Base-by-base conservation (phyloP, 2,113 vertebrate genomes). In the Pelodiscus sinensis region DNA sequence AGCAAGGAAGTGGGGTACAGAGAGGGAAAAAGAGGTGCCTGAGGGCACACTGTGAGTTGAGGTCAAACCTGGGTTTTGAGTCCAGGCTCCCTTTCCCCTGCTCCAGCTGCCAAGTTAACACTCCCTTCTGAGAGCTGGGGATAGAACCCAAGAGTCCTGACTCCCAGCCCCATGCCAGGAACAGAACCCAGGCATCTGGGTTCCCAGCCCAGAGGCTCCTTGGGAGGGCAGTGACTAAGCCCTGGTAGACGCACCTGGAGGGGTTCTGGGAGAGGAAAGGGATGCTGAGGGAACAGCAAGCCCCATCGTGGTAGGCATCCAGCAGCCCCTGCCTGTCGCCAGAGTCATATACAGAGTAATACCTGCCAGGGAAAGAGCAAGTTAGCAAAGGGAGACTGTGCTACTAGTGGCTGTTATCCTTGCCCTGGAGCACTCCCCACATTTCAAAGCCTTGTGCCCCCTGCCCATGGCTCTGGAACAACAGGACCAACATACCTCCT, bases 291-390 rank as follows among this genome's bases (percentile, higher is more conserved):
- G 99, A 99, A 81, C 99, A 99, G 56, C 98, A 98, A 19, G 99
- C 98, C 3, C 98, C 98, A 51, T 99, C 98, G 56, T 99, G 99
- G 95, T 99, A 99, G 55, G 99, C 99, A 2, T 99, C 98, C n/a
- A 99, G 96, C 19, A 99, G 98, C 3, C 98, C 98, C 89, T 99
- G 99, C 62, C 99, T 97, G 96, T 99, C 97, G 57, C 98, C 98
- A 0, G 99, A 98, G 97, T 99, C 99, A 16, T 99, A 99, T 56
- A 99, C 97, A 4, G 97, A 96, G 95, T 98, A 99, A 96, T 99
- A 99, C 96, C 99, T 99, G 82, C 2, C 51, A 80, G 87, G 38
- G 65, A 82, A 52, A 18, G 7, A 38, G 44, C 8, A 50, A 38
- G 71, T 12, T 19, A 81, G 27, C 58, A 31, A 84, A 21, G 25